Base-by-base conservation (phyloP, 2,113 vertebrate genomes). In the Chroicocephalus ridibundus region DNA sequence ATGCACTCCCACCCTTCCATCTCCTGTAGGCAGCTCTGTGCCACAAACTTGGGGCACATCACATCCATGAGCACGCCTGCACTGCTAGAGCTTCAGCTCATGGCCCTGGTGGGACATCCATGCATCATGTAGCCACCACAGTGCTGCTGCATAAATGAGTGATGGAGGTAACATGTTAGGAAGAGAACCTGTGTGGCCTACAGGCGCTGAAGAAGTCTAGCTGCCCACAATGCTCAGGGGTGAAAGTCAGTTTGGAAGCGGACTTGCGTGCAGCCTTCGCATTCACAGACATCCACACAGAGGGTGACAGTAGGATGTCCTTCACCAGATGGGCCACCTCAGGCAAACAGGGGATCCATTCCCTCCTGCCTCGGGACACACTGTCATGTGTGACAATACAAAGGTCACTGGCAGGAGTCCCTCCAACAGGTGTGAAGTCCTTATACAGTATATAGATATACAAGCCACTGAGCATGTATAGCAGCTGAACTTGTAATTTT, bases 51-150 rank as follows among this genome's bases (percentile, higher is more conserved):
- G 29, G 11, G 69, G 12, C 4, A 18, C 21, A 24, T 84, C 51
- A 54, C 6, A 18, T 16, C 36, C 49, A 22, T 0, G 0, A 66
- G 60, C 0, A 0, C 58, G 49, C 47, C 25, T 52, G 44, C 15
- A 13, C 49, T 64, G 17, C 44, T 26, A 71, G 17, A 88, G 46
- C 32, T 55, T 47, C 38, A 76, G 27, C 13, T 47, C 10, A 20
- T 16, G 40, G n/a, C 26, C 17, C 27, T 40, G 46, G 15, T 78
- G 49, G 54, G 24, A 47, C 16, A 16, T 44, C 26, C 44, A 11
- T 3, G 13, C 25, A 38, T 24, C n/a, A 2, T 1, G 32, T 60
- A 52, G 15, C 47, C n/a, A 55, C 47, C 24, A 20, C 21, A 54
- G n/a, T 26, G 31, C 51, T 78, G 60, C 40, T 57, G 36, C 2